Evolutionary conservation across 2,888 invertebrate species (phyloP).

Genomic region (Amphipoea oculea): DNA sequence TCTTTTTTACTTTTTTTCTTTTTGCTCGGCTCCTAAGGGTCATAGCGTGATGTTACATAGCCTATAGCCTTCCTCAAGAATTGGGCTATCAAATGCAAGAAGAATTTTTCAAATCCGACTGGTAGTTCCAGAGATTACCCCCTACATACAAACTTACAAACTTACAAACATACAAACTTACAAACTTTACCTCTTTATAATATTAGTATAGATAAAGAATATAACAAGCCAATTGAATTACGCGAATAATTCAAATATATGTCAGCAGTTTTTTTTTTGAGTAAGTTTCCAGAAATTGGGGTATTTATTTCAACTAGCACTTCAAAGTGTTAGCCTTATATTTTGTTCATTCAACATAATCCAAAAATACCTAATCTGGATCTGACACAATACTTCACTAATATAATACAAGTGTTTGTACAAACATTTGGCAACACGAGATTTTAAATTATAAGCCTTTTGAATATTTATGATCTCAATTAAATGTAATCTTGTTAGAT

Average conservation of each 20-base stretch:
- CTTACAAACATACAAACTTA: too few relatives aligned
- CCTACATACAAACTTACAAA: too few relatives aligned
- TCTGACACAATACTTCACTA: conserved; percentile 18
- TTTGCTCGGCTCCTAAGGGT: too few relatives aligned
- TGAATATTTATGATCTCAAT: conserved; percentile 60
- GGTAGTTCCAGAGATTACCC: too few relatives aligned
- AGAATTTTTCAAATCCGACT: too few relatives aligned
- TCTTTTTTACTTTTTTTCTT: too few relatives aligned
- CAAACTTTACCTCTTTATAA: too few relatives aligned
- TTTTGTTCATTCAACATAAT: conserved; percentile 1
- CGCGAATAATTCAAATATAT: neutral
- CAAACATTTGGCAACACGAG: conserved; percentile 49
- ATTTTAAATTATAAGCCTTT: conserved; percentile 41
- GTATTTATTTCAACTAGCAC: neutral
- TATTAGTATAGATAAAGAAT: too few relatives aligned
- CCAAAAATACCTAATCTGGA: conserved; percentile 1
- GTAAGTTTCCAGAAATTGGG: neutral
- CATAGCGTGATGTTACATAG: too few relatives aligned
- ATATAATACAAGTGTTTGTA: conserved; percentile 33
- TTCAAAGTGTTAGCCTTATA: neutral
- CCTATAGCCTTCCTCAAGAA: too few relatives aligned
- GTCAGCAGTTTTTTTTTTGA: neutral
- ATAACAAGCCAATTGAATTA: neutral
- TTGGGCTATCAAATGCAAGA: too few relatives aligned
- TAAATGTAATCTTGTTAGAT: conserved; percentile 54